phyloP scores from a whole-genome alignment of 30 jellyfish, hydroid and myxozoan genomes.

The Turritopsis rubra region DNA sequence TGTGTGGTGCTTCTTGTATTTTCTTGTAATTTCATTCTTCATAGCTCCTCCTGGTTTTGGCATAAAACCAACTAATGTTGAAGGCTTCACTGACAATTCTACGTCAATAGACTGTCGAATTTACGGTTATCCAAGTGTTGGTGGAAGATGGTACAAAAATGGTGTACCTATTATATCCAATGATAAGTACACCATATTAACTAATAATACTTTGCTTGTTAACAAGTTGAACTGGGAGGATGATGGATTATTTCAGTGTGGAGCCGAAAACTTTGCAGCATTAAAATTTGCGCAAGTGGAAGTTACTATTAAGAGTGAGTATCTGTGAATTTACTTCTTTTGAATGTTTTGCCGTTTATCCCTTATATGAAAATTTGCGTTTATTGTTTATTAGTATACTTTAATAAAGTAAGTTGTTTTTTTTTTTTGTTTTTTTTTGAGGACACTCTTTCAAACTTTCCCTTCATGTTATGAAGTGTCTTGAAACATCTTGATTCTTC shows the following conservation, averaged over 20 bases:
- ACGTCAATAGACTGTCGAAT: conserved; percentile 60
- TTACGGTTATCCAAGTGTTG: conserved; percentile 39
- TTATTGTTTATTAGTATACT: background rate
- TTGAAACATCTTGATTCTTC: too few relatives aligned
- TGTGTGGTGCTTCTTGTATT: too few relatives aligned
- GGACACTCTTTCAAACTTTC: too few relatives aligned
- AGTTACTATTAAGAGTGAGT: conserved; percentile 54
- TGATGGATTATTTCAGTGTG: conserved; percentile 74
- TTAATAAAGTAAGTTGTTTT: too few relatives aligned
- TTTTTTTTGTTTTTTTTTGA: too few relatives aligned
- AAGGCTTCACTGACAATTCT: conserved; percentile 69
- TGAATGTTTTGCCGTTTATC: too few relatives aligned
- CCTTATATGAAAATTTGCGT: too few relatives aligned
- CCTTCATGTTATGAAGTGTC: too few relatives aligned
- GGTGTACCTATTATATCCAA: conserved; percentile 45
- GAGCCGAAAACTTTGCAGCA: conserved; percentile 56
- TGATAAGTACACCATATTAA: conserved; percentile 11
- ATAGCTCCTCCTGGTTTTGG: conserved; percentile 17
- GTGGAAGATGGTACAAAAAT: conserved; percentile 56
- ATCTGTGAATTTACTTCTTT: background rate
- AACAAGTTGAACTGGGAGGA: conserved; percentile 56
- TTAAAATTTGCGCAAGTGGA: conserved; percentile 45
- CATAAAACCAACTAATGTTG: conserved; percentile 18
- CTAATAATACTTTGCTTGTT: conserved; percentile 42
- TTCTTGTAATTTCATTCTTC: background rate